A percentile compares a stretch with the other conserved stretches of the same genome.
Conservation (phyloP, 2,888 invertebrate species). For the Euproctis similis region DNA sequence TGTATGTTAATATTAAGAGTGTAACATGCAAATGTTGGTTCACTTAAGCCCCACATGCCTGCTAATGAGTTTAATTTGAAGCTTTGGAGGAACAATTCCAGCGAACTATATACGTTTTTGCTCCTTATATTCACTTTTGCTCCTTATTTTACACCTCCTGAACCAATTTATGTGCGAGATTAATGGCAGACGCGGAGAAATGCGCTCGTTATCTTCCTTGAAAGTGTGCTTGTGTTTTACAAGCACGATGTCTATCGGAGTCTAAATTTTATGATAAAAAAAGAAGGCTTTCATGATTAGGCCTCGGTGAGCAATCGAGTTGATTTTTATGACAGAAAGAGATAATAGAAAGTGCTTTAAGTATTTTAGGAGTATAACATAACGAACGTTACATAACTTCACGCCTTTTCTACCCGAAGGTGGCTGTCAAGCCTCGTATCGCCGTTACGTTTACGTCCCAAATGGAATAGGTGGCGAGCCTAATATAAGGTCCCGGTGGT, state of each 20-base stretch:
- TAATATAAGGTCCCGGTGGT: no score
- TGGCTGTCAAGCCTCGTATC: no score
- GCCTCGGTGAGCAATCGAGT: slow-evolving; percentile 7
- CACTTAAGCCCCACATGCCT: slow-evolving; percentile 23
- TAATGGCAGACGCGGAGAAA: slow-evolving; percentile 16
- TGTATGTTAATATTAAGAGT: no score
- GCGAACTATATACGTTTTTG: no score
- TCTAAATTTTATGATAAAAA: slow-evolving; percentile 17
- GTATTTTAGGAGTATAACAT: no score
- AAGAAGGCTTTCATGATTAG: slow-evolving; percentile 6
- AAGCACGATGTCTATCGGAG: slow-evolving; percentile 12
- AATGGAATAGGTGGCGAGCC: no score
- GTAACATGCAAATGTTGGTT: slow-evolving; percentile 18
- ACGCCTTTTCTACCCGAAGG: no score
- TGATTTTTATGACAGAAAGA: slow-evolving; percentile 3
- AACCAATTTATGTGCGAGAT: slow-evolving; percentile 22
- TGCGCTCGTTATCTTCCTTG: slow-evolving; percentile 14
- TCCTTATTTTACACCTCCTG: slow-evolving; percentile 23
- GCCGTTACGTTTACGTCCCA: no score
- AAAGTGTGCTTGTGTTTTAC: slow-evolving; percentile 4
- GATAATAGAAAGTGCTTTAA: no score
- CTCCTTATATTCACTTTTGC: slow-evolving; percentile 21
- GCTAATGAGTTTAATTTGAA: slow-evolving; percentile 22
- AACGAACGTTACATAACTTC: neutral
- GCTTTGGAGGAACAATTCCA: slow-evolving; percentile 14